phyloP scores from a whole-genome alignment of 2,888 invertebrate species.

The Cremastobaeus sp. region DNA sequence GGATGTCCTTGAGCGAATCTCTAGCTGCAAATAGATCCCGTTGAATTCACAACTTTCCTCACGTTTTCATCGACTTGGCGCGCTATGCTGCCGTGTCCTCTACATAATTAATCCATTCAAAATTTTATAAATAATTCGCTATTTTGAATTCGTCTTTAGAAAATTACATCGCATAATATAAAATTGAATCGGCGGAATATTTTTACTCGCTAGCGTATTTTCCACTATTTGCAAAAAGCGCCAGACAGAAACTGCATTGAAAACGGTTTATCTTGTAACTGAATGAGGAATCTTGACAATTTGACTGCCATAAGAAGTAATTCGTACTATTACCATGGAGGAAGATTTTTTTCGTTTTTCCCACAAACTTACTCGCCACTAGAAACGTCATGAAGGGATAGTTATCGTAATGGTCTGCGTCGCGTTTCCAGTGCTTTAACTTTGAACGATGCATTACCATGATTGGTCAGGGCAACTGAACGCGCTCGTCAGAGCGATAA shows the following conservation, averaged over 20 bases:
- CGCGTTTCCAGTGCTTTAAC: conserved; percentile 8
- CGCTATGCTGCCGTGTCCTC: conserved; percentile 8
- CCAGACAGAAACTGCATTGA: no score
- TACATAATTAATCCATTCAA: conserved; percentile 12
- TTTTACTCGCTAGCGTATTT: no score
- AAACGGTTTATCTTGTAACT: no score
- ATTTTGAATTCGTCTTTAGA: no score
- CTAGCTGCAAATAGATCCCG: conserved; percentile 42
- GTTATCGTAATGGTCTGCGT: conserved; percentile 3
- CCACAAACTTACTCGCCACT: no score
- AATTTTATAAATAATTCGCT: conserved; percentile 20
- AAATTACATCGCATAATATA: no score
- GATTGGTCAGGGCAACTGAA: conserved; percentile 26
- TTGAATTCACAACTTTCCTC: conserved; percentile 21
- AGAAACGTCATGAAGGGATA: conserved; percentile 9
- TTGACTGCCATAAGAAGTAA: no score
- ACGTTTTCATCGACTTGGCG: conserved; percentile 33
- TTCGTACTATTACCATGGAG: no score
- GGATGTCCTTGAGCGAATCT: conserved; percentile 25
- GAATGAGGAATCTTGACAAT: no score
- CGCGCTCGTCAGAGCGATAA: conserved; percentile 39
- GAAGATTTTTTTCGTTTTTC: no score
- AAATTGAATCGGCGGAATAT: no score
- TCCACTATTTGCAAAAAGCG: no score
- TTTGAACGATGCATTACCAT: conserved; percentile 31